phyloP scores from a whole-genome alignment of 2,888 invertebrate species.

The Microdon myrmicae region DNA sequence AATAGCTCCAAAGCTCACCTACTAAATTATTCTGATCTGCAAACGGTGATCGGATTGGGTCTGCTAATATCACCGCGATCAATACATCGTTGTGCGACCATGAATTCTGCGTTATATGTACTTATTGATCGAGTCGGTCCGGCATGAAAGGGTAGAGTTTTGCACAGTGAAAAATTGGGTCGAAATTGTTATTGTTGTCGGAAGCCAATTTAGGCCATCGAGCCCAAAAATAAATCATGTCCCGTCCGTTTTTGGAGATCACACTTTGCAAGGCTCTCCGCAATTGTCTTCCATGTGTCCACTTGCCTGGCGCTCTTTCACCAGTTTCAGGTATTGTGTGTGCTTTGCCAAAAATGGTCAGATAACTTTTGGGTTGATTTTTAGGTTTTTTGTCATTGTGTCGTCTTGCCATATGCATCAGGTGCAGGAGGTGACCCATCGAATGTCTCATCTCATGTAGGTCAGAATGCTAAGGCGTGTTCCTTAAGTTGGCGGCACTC shows the following conservation, averaged over 20 bases:
- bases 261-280: conserved; percentile 14
- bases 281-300: conserved; percentile 36
- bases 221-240: conserved; percentile 24
- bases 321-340: conserved; percentile 19
- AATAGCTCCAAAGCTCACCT: no score
- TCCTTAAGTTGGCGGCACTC: neutral
- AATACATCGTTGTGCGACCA: no score
- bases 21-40: no score
- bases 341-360: conserved; percentile 36
- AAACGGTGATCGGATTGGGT: no score
- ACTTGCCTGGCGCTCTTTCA: conserved; percentile 19
- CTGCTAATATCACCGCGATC: no score
- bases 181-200: neutral
- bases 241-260: conserved; percentile 25
- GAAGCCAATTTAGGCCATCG: conserved; percentile 22
- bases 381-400: conserved; percentile 13
- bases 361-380: conserved; percentile 16
- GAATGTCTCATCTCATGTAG: conserved; percentile 23
- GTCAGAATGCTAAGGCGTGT: conserved; percentile 42
- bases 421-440: conserved; percentile 13
- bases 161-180: conserved; percentile 8
- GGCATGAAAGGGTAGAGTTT: conserved; percentile 1
- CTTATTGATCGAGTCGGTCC: neutral
- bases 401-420: conserved; percentile 4
- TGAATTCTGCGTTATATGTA: neutral